These are phyloP conservation scores for Bombylius major DNA, from an alignment of 2,888 invertebrate species.

Conservation along the genomic window DNA sequence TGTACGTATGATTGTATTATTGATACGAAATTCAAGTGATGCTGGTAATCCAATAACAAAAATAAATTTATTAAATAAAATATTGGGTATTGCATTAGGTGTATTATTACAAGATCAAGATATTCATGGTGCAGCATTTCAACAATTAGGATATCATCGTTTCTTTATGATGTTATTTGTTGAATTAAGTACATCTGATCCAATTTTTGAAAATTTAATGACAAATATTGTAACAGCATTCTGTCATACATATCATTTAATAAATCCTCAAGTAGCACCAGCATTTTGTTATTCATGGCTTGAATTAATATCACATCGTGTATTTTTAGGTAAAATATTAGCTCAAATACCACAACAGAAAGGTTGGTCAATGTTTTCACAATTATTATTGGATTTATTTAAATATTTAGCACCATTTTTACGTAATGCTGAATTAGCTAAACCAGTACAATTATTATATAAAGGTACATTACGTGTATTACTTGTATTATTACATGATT, in stretches of 20 bases:
- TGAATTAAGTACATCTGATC: conserved; percentile 88
- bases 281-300: conserved; percentile 98
- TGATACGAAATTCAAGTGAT: conserved; percentile 92
- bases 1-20: conserved; percentile 79
- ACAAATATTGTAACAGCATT: conserved; percentile 79
- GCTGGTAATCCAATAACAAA: conserved; percentile 79
- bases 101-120: conserved; percentile 95
- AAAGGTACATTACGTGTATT: conserved; percentile 92
- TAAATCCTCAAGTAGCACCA: conserved; percentile 85
- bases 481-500: conserved; percentile 91
- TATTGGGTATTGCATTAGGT: conserved; percentile 87
- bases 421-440: conserved; percentile 89
- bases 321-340: conserved; percentile 87
- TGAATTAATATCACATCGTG: conserved; percentile 91
- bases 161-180: conserved; percentile 93
- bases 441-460: conserved; percentile 86
- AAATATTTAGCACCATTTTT: conserved; percentile 95
- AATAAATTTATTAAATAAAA: conserved; percentile 90
- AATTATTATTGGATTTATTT: conserved; percentile 88
- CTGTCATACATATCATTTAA: conserved; percentile 87
- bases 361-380: conserved; percentile 96
- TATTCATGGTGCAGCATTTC: conserved; percentile 67
- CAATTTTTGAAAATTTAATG: conserved; percentile 86
- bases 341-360: conserved; percentile 86
- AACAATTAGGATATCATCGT: conserved; percentile 95